Percentiles rank a stretch among this genome's conserved stretches.
These are phyloP conservation scores for Thymallus thymallus DNA, from an alignment of 2,113 vertebrate genomes.

Conservation along the genomic window DNA sequence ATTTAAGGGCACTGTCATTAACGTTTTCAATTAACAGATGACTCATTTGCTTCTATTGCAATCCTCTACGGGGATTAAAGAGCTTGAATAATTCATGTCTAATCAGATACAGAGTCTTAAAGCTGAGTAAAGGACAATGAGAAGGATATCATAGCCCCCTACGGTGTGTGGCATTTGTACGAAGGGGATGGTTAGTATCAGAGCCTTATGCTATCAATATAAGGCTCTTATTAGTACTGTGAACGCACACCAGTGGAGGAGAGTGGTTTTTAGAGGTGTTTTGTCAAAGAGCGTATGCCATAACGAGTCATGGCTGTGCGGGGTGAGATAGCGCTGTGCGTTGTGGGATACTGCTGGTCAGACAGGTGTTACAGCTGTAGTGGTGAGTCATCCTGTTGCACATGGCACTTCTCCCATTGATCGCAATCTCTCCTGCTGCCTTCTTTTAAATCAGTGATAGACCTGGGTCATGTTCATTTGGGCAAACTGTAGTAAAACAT, in stretches of 20 bases:
- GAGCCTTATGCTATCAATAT: no score
- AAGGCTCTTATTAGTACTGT: no score
- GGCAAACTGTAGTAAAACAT: no score
- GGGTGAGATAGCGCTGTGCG: slow-evolving; percentile 48
- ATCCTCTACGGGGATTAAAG: slow-evolving; percentile 25
- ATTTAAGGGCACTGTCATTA: slow-evolving; percentile 27
- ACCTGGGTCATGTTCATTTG: not conserved
- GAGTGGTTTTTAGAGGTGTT: not conserved
- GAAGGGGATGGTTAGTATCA: no score
- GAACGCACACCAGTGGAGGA: not conserved
- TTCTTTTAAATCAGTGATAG: not conserved
- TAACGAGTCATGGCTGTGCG: slow-evolving; percentile 17
- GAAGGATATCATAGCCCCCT: not conserved
- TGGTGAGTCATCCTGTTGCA: slow-evolving; percentile 69
- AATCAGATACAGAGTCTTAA: no score
- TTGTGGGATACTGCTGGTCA: slow-evolving; percentile 53
- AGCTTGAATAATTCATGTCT: no score
- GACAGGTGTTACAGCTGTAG: slow-evolving; percentile 56
- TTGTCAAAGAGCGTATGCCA: slow-evolving; percentile 26
- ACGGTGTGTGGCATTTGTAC: not conserved
- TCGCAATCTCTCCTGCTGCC: not conserved
- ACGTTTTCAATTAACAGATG: slow-evolving; percentile 55
- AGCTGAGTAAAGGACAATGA: no score
- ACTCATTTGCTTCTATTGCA: slow-evolving; percentile 38
- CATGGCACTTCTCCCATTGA: slow-evolving; percentile 40